Conservation (phyloP, 1,140 invertebrate species). For the Panulirus ornatus region DNA sequence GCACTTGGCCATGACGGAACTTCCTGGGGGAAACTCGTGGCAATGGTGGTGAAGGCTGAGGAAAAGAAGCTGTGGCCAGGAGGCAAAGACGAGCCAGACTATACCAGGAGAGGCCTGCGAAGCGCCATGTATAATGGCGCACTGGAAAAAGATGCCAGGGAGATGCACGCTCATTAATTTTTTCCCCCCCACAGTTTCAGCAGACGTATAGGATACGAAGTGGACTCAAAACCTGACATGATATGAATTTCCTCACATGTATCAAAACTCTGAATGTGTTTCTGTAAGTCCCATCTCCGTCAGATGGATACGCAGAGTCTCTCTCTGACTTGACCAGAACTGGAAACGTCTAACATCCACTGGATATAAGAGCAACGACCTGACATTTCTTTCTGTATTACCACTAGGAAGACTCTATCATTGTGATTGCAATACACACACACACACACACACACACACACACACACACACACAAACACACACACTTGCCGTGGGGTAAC, state of each 20-base stretch:
- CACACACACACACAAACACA: not conserved
- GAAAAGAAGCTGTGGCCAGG: slow-evolving; percentile 8
- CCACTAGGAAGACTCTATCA: not conserved
- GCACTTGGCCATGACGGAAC: slow-evolving; percentile 59
- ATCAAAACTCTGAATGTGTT: not conserved
- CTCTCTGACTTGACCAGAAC: not conserved
- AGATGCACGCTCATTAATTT: slow-evolving; percentile 6
- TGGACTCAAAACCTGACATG: not conserved
- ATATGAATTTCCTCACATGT: not conserved
- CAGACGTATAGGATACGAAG: not conserved
- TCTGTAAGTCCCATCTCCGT: not conserved
- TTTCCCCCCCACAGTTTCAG: slow-evolving; percentile 20
- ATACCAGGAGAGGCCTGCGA: not conserved
- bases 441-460: slow-evolving; percentile 10
- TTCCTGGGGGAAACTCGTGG: slow-evolving; percentile 49
- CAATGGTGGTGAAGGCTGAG: slow-evolving; percentile 11
- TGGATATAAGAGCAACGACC: not conserved
- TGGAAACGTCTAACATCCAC: not conserved
- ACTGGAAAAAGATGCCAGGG: not conserved
- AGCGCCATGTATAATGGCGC: not conserved
- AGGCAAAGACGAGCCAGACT: not conserved
- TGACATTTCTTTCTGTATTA: not conserved
- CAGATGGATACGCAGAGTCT: not conserved
- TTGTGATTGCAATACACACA: not conserved
- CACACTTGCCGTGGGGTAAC: not conserved